A percentile compares a stretch with the other conserved stretches of the same genome.
Evolutionary conservation across 2,888 invertebrate genomes (phyloP).

Genomic region (Drosophila infuscata): DNA sequence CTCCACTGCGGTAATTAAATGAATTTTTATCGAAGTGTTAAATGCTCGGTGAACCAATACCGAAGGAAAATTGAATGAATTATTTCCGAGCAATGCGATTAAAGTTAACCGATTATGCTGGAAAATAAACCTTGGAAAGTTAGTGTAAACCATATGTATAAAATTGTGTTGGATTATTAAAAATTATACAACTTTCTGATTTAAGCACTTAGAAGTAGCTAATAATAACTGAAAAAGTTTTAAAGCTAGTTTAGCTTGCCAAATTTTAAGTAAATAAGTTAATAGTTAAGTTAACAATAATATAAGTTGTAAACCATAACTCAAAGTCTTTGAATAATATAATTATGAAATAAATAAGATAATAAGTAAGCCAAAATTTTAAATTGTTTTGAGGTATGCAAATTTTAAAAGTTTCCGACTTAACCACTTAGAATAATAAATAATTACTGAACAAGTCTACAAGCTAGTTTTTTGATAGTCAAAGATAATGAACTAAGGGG

Average conservation of each 20-base stretch:
- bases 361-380: background rate
- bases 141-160: background rate
- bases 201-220: no score
- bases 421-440: background rate
- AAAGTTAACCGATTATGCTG: background rate
- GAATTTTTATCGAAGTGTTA: slow-evolving; percentile 43
- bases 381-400: fast-evolving
- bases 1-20: slow-evolving; percentile 64
- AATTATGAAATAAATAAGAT: background rate
- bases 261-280: background rate
- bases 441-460: background rate
- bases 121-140: background rate
- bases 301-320: background rate
- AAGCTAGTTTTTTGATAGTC: background rate
- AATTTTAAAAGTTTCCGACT: fast-evolving
- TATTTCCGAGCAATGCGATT: slow-evolving; percentile 14
- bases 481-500: background rate
- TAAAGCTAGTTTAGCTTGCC: no score
- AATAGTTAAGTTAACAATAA: background rate
- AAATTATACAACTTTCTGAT: background rate
- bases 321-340: background rate
- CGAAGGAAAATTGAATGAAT: slow-evolving; percentile 25
- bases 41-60: slow-evolving; percentile 38
- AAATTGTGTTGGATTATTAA: background rate
- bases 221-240: background rate